phyloP scores from a whole-genome alignment of 2,113 vertebrate genomes.

The Cryptotis parvus region DNA sequence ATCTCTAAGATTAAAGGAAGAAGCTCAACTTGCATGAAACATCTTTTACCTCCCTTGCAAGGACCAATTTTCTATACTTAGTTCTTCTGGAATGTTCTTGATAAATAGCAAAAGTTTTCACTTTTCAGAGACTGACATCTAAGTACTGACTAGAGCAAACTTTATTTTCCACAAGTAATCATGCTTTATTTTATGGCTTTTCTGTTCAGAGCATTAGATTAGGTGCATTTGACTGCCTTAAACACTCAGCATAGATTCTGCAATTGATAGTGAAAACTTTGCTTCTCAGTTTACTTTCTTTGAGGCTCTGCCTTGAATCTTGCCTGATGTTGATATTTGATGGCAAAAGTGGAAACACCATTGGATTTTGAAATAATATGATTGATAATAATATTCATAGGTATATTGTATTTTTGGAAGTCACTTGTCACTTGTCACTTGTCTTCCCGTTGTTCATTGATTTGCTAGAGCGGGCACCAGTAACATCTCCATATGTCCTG shows the following conservation, averaged over 20 bases:
- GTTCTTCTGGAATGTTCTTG: slow-evolving; percentile 50
- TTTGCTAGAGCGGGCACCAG: no score
- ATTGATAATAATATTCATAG: no score
- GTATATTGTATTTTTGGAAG: no score
- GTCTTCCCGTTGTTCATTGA: no score
- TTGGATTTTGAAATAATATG: background rate
- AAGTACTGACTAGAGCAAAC: background rate
- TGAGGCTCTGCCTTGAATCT: background rate
- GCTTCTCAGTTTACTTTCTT: background rate
- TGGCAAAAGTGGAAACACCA: background rate
- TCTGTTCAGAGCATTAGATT: background rate
- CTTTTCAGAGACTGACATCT: background rate
- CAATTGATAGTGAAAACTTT: slow-evolving; percentile 13
- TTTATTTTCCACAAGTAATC: background rate
- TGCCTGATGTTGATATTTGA: background rate
- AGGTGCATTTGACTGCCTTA: background rate
- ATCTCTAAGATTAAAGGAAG: slow-evolving; percentile 57
- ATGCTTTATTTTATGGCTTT: background rate
- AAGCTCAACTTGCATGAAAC: slow-evolving; percentile 50
- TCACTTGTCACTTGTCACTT: no score
- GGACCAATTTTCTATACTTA: background rate
- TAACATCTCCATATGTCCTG: no score
- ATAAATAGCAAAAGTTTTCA: slow-evolving; percentile 10
- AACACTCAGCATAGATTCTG: background rate
- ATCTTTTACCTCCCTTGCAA: slow-evolving; percentile 1